Conservation (phyloP, 1,140 invertebrate species). For the fruit fly (Drosophila melanogaster) region Release_6_plus_ISO1_MT NC_004354.4:9527001-9527500, state of each 20-base stretch:
- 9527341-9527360: constrained; percentile 32
- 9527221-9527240: background rate
- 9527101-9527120: constrained; percentile 45
- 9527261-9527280: background rate
- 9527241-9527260: constrained; percentile 9
- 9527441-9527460: constrained; percentile 33
- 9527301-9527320: background rate
- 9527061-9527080: constrained; percentile 41
- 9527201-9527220: constrained; percentile 1
- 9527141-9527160: constrained; percentile 51
- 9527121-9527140: constrained; percentile 37
- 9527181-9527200: constrained; percentile 54
- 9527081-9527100: constrained; percentile 48
- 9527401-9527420: constrained; percentile 27
- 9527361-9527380: constrained; percentile 21
- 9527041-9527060: constrained; percentile 54
- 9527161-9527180: constrained; percentile 58
- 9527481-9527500: constrained; percentile 43
- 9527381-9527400: constrained; percentile 19
- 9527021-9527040: constrained; percentile 33
- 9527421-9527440: constrained; percentile 30
- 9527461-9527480: constrained; percentile 25
- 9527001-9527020: constrained; percentile 7
- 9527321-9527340: constrained; percentile 31
- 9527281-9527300: constrained; percentile 18